phyloP scores from a whole-genome alignment of 2,888 invertebrate genomes.

The Lycophotia porphyrea region DNA sequence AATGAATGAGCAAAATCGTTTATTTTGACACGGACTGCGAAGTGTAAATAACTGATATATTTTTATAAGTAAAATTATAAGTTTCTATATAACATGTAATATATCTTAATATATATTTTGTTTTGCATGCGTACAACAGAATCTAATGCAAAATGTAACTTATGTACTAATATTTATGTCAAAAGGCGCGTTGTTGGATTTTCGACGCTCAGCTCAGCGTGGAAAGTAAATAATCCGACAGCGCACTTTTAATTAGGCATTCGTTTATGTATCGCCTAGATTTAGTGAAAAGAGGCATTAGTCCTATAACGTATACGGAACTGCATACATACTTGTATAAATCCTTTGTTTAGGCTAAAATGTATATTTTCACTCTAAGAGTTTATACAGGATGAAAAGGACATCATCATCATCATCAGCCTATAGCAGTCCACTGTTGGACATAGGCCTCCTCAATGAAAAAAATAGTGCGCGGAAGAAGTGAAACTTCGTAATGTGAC shows the following conservation, averaged over 20 bases:
- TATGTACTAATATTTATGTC: slow-evolving; percentile 22
- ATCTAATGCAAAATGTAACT: background rate
- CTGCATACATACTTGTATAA: slow-evolving; percentile 2
- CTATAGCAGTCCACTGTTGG: too few species aligned
- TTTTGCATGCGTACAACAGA: background rate
- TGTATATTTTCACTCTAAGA: background rate
- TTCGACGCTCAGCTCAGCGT: background rate
- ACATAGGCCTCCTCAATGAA: too few species aligned
- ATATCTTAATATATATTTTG: slow-evolving; percentile 4
- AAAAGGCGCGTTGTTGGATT: background rate
- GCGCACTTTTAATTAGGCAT: background rate
- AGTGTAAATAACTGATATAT: slow-evolving; percentile 27
- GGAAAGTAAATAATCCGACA: background rate
- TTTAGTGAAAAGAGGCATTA: background rate
- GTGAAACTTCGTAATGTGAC: too few species aligned
- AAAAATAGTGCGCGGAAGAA: too few species aligned
- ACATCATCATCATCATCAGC: too few species aligned
- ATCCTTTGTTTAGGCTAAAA: background rate
- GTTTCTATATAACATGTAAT: background rate
- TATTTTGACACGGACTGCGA: slow-evolving; percentile 11
- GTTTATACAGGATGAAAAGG: too few species aligned
- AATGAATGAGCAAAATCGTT: background rate
- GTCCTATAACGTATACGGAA: slow-evolving; percentile 23
- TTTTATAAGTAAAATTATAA: slow-evolving; percentile 12
- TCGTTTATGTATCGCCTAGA: background rate